phyloP scores from a whole-genome alignment of 92 coral and sea anemone species.

The Scolanthus callimorphus region DNA sequence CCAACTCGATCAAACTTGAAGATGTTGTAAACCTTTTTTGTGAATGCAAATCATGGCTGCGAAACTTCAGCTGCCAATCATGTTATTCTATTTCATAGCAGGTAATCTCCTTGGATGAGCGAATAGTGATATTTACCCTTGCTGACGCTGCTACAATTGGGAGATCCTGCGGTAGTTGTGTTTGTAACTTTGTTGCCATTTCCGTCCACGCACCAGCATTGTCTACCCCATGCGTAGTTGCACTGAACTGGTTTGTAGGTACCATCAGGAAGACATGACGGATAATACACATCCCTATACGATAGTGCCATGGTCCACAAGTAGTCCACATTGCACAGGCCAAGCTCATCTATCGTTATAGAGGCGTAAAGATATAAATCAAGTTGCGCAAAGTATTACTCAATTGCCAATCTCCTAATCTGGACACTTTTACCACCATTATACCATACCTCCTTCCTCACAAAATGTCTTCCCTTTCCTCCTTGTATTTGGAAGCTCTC shows the following conservation, averaged over 20 bases:
- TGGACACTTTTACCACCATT: too few relatives aligned
- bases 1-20: too few relatives aligned
- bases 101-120: too few relatives aligned
- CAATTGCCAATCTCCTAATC: too few relatives aligned
- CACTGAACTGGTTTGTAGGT: conserved; percentile 81
- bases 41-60: too few relatives aligned
- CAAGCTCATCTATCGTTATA: background rate
- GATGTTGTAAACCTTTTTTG: too few relatives aligned
- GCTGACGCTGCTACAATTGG: conserved; percentile 47
- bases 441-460: conserved; percentile 15
- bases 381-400: too few relatives aligned
- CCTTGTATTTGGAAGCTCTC: conserved; percentile 27
- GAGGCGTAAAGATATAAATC: too few relatives aligned
- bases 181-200: conserved; percentile 67
- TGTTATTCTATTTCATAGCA: too few relatives aligned
- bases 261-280: conserved; percentile 63
- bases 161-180: conserved; percentile 55
- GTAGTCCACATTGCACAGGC: conserved; percentile 19
- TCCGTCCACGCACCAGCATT: conserved; percentile 90
- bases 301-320: conserved; percentile 24
- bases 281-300: conserved; percentile 25
- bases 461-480: conserved; percentile 21
- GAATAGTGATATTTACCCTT: background rate
- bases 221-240: conserved; percentile 30
- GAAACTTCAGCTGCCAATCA: too few relatives aligned